Conservation (phyloP, 2,797 vertebrate genomes). For the Spatula clypeata region DNA sequence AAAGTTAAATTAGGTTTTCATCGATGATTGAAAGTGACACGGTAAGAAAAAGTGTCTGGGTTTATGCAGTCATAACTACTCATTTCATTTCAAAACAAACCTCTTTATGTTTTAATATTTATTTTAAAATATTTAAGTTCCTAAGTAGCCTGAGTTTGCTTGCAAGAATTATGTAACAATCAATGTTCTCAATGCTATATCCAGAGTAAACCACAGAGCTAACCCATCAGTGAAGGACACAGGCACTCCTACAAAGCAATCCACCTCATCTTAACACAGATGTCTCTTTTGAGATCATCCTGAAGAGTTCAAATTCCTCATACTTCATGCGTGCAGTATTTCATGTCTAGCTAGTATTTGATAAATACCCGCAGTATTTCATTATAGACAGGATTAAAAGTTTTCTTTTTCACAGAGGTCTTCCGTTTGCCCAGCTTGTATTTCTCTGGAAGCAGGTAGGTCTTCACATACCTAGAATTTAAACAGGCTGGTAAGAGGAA, state of each 20-base stretch:
- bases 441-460: slow-evolving; percentile 94
- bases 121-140: background rate
- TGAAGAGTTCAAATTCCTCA: background rate
- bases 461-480: slow-evolving; percentile 93
- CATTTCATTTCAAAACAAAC: background rate
- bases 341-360: background rate
- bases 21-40: background rate
- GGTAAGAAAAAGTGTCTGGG: fast-evolving
- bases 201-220: background rate
- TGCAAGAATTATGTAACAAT: background rate
- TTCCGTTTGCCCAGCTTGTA: slow-evolving; percentile 95
- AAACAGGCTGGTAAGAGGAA: slow-evolving; percentile 27
- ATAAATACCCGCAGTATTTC: slow-evolving; percentile 93
- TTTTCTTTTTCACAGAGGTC: slow-evolving; percentile 96
- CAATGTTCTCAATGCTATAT: background rate
- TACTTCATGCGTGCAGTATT: background rate
- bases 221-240: fast-evolving
- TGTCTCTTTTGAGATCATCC: background rate
- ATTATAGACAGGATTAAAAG: slow-evolving; percentile 94
- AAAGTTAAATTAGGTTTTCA: background rate
- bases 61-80: background rate
- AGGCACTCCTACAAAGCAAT: background rate
- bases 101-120: background rate
- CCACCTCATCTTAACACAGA: background rate
- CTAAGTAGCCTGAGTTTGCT: background rate